Evolutionary conservation across 2,797 vertebrate genomes (phyloP).

Genomic region (Hydrolagus colliei): DNA sequence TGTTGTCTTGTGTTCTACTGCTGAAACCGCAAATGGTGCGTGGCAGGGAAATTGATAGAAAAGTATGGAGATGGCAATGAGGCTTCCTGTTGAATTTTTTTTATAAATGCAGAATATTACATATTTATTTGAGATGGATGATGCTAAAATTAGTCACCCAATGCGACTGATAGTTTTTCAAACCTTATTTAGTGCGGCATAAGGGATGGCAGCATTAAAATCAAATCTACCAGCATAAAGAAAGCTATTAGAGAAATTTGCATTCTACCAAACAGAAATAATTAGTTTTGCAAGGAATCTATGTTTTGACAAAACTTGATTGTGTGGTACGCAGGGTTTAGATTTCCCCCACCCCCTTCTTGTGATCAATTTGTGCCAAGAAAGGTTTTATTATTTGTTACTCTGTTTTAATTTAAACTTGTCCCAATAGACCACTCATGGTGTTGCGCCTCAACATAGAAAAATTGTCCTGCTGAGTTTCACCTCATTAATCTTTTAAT

Average conservation of each 20-base stretch:
- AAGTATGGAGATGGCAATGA: neutral
- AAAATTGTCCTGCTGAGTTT: neutral
- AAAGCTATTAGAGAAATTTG: neutral
- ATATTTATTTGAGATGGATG: neutral
- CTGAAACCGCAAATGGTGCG: slow-evolving; percentile 4
- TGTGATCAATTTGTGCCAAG: neutral
- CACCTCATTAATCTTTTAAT: too few relatives aligned
- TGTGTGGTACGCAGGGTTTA: too few relatives aligned
- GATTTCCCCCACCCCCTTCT: too few relatives aligned
- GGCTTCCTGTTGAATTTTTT: neutral
- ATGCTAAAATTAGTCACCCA: slow-evolving; percentile 16
- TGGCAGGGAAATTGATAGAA: slow-evolving; percentile 17
- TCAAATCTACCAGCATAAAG: neutral
- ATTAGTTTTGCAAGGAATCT: too few relatives aligned
- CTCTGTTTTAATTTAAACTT: neutral
- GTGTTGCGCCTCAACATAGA: too few relatives aligned
- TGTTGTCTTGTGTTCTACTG: slow-evolving; percentile 21
- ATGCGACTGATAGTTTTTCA: neutral
- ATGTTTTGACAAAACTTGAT: too few relatives aligned
- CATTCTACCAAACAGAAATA: neutral
- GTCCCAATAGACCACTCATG: neutral
- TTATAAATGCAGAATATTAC: neutral
- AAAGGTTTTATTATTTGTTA: neutral
- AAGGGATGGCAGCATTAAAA: neutral
- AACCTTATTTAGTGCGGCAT: neutral